Evolutionary conservation across 2,888 invertebrate genomes (phyloP), one percentile per base, ranked within the genome.

Genomic region (Dynastes hyllus): DNA sequence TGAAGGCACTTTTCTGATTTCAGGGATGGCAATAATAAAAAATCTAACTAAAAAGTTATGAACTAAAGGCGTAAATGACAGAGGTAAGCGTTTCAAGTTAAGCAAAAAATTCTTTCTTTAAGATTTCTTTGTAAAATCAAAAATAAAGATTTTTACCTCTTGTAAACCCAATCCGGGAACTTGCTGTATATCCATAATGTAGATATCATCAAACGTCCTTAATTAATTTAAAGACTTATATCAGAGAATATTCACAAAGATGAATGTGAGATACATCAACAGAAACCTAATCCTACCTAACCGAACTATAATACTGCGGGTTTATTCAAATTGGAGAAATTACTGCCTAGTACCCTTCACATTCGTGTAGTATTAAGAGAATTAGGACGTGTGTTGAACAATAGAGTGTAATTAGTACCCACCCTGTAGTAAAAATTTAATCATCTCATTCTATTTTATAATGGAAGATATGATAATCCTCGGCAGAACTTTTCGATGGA

Each of bases 241-340:
- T 16, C 63, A 29, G 27, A 13, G 32, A 63, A 63, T 63, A 32
- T 63, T 63, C 63, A 29, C 11, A 63, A 63, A 51, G n/a, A 69
- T 51, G 37, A 51, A 9, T 29, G 27, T 29, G 13, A 27, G 22
- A 9, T 51, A 69, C 29, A 51, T 69, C 27, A 51, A 69, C 27
- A 51, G 51, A 51, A 66, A 69, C 29, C 9, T 69, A 69, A 50
- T 69, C 69, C 69, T 16, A 22, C 9, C 50, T 50, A 69, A 69
- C 50, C 51, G 51, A 69, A 69, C 51, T 51, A 27, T 69, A 69
- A 69, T 69, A 51, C 69, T 3, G 9, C 16, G 69, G 69, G 45
- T 66, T 66, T 51, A 69, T 69, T 51, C 51, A 51, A 69, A 69
- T 69, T 69, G 29, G 50, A 27, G n/a, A 51, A 69, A 69, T 69